Percentiles rank a stretch among this genome's conserved stretches.
Conservation (phyloP, 2,797 vertebrate genomes). For the Eremophila alpestris region DNA sequence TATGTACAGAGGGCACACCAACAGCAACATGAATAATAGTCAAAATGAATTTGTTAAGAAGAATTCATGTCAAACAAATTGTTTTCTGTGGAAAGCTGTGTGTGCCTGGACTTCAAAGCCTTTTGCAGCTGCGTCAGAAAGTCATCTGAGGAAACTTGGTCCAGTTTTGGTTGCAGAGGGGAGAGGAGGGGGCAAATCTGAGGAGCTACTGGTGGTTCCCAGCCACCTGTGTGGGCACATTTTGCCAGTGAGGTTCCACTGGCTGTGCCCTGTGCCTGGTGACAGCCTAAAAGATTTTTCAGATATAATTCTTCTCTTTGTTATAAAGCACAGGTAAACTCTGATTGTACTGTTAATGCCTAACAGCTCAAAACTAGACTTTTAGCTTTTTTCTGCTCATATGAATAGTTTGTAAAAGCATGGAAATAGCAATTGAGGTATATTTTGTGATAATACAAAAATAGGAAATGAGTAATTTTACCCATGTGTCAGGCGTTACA, state of each 20-base stretch:
- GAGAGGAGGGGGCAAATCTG: not conserved
- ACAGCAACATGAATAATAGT: not conserved
- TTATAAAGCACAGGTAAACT: not conserved
- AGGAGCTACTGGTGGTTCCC: not conserved
- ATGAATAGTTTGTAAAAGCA: not conserved
- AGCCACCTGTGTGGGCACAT: accelerated
- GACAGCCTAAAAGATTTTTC: not conserved
- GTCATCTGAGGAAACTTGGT: not conserved
- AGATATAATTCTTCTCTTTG: not conserved
- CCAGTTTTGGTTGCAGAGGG: not conserved
- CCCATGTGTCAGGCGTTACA: not conserved
- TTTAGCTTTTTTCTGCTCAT: not conserved
- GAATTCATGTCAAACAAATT: not conserved
- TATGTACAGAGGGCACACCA: not conserved
- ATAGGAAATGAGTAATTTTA: not conserved
- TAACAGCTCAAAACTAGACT: not conserved
- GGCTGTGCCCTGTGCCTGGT: not conserved
- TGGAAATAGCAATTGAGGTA: accelerated
- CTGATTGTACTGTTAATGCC: not conserved
- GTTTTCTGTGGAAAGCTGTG: not conserved
- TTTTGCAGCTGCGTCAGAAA: not conserved
- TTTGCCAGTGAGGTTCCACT: not conserved
- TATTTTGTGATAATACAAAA: not conserved
- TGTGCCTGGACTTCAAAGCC: not conserved
- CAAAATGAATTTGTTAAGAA: not conserved